Base-by-base conservation (phyloP, 2,888 invertebrate species). In the Pardosa pseudoannulata region DNA sequence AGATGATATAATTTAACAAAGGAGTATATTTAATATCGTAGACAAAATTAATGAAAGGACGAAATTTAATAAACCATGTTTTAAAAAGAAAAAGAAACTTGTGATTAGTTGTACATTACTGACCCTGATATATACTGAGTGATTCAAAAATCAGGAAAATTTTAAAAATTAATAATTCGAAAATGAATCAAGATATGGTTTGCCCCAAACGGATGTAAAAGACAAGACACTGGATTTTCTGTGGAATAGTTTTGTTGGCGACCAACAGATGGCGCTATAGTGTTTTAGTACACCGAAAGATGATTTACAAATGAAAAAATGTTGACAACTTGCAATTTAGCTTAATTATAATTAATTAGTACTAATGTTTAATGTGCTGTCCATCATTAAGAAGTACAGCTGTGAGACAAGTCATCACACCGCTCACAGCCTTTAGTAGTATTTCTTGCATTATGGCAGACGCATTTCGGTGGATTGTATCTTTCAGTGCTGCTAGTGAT, bases 381-480 rank as follows among this genome's bases (percentile, higher is more conserved):
- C 68, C 68, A 36, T 68, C 68, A 68, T 68, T 68, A 11, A 68
- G 36, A 31, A 68, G 68, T 68, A 68, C 32, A 9, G 32, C n/a
- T 68, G 31, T 31, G 36, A 68, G 29, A 68, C 29, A 16, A 68
- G 9, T 28, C 68, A 68, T 31, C 32, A 68, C 68, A 68, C 32
- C 19, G 36, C 31, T 68, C 29, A 68, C 68, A 36, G 11, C 36
- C 28, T 68, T 32, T 7, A 46, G 41, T 46, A 46, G 41, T n/a
- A 46, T 46, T 46, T 46, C 41, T 46, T 46, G 41, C 41, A 13
- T 19, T 68, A 68, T 31, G 68, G 68, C 68, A 31, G 41, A 46
- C 68, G 31, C 68, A 36, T 31, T 31, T 68, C 31, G 68, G 31
- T 9, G 11, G 31, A 68, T 68, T 29, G 29, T n/a, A 68, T 68